Evolutionary conservation across 2,113 vertebrate species (phyloP), one percentile per base, ranked within the genome.

Genomic region (Petromus typicus): DNA sequence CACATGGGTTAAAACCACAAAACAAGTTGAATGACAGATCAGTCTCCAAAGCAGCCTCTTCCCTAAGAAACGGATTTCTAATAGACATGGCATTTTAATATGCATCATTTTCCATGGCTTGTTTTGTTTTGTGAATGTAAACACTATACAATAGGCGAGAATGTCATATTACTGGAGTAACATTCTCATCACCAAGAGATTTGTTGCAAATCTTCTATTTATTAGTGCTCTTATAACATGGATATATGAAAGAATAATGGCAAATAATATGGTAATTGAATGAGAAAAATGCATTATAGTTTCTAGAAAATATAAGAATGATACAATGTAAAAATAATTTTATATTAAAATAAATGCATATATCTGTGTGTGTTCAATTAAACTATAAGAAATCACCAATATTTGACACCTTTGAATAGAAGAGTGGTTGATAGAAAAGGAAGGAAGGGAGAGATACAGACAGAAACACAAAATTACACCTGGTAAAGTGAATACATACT

Each of bases 71-170:
- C 22, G 67, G 20, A 78, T 64, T 93, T 85, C 61, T 82, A 89
- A 59, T 11, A 81, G 34, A 80, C 0, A 64, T 6, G 8, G 37
- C 16, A 59, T 86, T 93, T 95, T 85, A 67, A n/a, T 75, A 84
- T 56, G 59, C 20, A 63, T 63, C 71, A 63, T 86, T 89, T 73
- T 83, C 18, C 22, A 86, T 25, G 51, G 3, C 7, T 78, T 54
- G 1, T 87, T 94, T 71, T 57, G 83, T 75, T 54, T 63, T 88
- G 16, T 48, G 69, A 91, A 79, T 85, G 71, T 48, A 69, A 90
- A 86, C 12, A 80, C 43, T 91, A 71, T 12, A 93, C 7, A 93
- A 45, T 56, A 78, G 37, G 69, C 66, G 14, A 73, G 63, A 88
- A 66, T 89, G 45, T 25, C 64, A 56, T 80, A 71, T 83, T 80